phyloP scores from a whole-genome alignment of 2,888 invertebrate species.

The Dromius quadrimaculatus region DNA sequence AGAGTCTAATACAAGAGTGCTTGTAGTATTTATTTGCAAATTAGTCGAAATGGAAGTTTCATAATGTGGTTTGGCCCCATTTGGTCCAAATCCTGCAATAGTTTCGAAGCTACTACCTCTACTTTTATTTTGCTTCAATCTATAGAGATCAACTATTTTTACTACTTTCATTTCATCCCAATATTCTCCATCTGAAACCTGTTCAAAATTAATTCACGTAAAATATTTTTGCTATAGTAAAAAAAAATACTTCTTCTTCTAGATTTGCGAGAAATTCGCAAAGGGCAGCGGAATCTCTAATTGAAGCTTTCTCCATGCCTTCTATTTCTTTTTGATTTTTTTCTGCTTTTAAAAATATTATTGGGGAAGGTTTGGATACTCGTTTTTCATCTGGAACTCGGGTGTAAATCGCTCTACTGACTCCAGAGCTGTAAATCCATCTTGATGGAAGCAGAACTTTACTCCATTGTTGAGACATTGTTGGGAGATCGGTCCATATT shows the following conservation, averaged over 20 bases:
- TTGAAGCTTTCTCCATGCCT: conserved; percentile 87
- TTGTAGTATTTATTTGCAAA: conserved; percentile 76
- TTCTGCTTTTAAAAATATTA: conserved; percentile 86
- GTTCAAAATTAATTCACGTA: conserved; percentile 1
- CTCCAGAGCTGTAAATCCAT: conserved; percentile 79
- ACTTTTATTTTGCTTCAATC: conserved; percentile 78
- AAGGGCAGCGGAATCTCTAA: conserved; percentile 90
- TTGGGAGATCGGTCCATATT: conserved; percentile 79
- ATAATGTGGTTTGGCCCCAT: conserved; percentile 92
- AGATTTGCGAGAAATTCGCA: conserved; percentile 86
- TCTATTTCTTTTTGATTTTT: conserved; percentile 85
- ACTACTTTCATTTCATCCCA: conserved; percentile 82
- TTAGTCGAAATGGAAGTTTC: conserved; percentile 77
- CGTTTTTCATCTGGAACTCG: conserved; percentile 72
- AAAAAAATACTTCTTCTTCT: conserved; percentile 73
- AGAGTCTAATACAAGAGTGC: conserved; percentile 90
- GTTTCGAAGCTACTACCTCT: conserved; percentile 86
- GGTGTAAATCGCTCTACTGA: conserved; percentile 77
- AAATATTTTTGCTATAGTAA: not conserved
- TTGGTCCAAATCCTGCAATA: conserved; percentile 87
- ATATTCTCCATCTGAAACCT: conserved; percentile 61
- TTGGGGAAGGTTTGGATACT: conserved; percentile 79
- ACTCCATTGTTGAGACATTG: conserved; percentile 73
- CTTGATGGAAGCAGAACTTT: conserved; percentile 77
- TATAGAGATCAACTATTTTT: conserved; percentile 77